Evolutionary conservation across 1,140 invertebrate genomes (phyloP), one percentile per base, ranked within the genome.

Genomic region (Zaprionus kolodkinae): DNA sequence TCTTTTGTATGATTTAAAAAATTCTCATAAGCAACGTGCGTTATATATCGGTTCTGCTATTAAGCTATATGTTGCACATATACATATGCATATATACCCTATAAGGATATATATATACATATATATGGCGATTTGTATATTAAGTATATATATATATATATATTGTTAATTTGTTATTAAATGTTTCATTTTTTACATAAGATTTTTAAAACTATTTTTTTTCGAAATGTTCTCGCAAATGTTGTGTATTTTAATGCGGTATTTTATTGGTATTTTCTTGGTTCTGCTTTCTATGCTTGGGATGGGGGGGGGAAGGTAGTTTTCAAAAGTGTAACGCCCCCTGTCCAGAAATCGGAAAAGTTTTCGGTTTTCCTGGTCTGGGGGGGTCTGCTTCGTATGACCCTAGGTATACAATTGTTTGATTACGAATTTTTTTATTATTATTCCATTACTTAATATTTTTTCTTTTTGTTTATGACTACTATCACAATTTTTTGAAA

Each of bases 401-500:
- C 61, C 68, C 56, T 62, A 61, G 61, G 60, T 88, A 71, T 87
- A 89, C 80, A 86, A 84, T 83, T 73, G 33, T 77, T 55, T 73
- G 61, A 64, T 75, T 63, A 52, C 52, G 48, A 30, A 36, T 66
- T 40, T 21, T 21, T n/a, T n/a, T n/a, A n/a, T n/a, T 62, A 62
- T 66, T 56, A 50, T 71, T 71, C 50, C 27, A 81, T 89, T 88
- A 89, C 72, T 81, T 88, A 85, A 85, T 81, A 85, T 83, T 88
- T 40, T 40, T 11, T 38, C 21, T 43, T 43, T 15, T 80, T 64
- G 33, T 57, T 91, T 82, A 91, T 91, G 87, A 91, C 87, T 91
- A 91, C 88, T 91, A 91, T 91, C 87, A 91, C 87, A 91, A 81
- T 91, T 76, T 84, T 88, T 85, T 90, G 72, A 87, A 87, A 87